A percentile compares a stretch with the other conserved stretches of the same genome.
Conservation (phyloP, 53 echinoderm and acorn worm genomes). For the Holothuria scabra region DNA sequence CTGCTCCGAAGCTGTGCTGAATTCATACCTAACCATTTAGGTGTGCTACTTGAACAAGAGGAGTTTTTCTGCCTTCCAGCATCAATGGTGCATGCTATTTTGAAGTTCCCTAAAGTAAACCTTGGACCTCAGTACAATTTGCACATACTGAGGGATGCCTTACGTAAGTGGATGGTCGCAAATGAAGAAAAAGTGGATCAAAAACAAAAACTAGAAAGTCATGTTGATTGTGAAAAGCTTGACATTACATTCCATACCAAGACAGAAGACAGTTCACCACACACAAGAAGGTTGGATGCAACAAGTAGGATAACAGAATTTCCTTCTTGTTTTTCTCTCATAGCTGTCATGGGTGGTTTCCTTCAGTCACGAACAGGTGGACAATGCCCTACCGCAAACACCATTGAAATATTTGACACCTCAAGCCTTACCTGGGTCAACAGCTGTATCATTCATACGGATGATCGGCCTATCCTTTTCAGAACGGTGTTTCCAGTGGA, state of each 20-base stretch:
- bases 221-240: slow-evolving; percentile 8
- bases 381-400: slow-evolving; percentile 28
- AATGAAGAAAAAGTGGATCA: slow-evolving; percentile 17
- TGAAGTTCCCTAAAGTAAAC: slow-evolving; percentile 11
- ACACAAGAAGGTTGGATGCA: not conserved
- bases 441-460: slow-evolving; percentile 8
- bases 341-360: slow-evolving; percentile 37
- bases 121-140: slow-evolving; percentile 2
- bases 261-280: not conserved
- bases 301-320: not conserved
- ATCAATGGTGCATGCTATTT: slow-evolving; percentile 19
- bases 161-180: slow-evolving; percentile 26
- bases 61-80: slow-evolving; percentile 31
- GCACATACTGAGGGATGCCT: not conserved
- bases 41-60: not conserved
- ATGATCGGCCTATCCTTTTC: not conserved
- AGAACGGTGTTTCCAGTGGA: slow-evolving; percentile 22
- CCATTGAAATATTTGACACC: slow-evolving; percentile 39
- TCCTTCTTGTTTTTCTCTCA: slow-evolving; percentile 23
- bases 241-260: slow-evolving; percentile 1
- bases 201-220: slow-evolving; percentile 6
- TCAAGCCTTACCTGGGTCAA: slow-evolving; percentile 6
- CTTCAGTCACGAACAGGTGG: slow-evolving; percentile 26
- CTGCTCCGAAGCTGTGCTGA: slow-evolving; percentile 16
- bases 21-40: slow-evolving; percentile 16